Percentiles rank a stretch among this genome's conserved stretches.
These are phyloP conservation scores for Lepidotrigona ventralis DNA, from an alignment of 1,140 invertebrate genomes.

Conservation along the genomic window DNA sequence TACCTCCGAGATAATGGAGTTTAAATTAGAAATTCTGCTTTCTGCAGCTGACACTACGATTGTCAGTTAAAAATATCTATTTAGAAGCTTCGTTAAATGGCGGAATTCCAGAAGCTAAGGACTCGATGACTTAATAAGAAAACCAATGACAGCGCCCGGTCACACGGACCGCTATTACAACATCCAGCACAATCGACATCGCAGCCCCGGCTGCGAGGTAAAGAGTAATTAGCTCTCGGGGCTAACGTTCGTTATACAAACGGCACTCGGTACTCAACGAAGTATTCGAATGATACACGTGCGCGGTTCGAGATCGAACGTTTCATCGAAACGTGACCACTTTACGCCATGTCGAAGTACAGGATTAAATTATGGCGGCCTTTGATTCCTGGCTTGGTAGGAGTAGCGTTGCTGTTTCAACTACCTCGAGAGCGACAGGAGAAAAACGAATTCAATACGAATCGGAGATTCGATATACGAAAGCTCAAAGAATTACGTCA, in stretches of 20 bases:
- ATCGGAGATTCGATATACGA: neutral
- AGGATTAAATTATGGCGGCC: constrained; percentile 42
- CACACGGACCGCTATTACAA: neutral
- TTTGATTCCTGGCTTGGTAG: constrained; percentile 42
- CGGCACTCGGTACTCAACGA: neutral
- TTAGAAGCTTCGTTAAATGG: neutral
- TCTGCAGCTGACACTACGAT: too few relatives aligned
- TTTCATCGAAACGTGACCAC: constrained; percentile 33
- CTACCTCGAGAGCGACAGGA: neutral
- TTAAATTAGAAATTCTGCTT: neutral
- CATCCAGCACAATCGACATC: constrained; percentile 38
- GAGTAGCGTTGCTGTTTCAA: constrained; percentile 6
- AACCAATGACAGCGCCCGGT: neutral
- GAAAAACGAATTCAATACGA: neutral
- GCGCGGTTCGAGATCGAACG: neutral
- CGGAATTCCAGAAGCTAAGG: too few relatives aligned
- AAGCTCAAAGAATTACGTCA: neutral
- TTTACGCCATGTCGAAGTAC: neutral
- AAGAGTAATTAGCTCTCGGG: constrained; percentile 48
- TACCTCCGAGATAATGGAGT: too few relatives aligned
- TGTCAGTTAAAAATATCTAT: neutral
- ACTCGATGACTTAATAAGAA: constrained; percentile 37
- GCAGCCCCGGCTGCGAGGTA: neutral
- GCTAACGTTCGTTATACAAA: neutral
- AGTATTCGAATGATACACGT: constrained; percentile 25